These are phyloP conservation scores for Pseudocheirus occidentalis DNA, from an alignment of 2,797 vertebrate species.

Conservation along the genomic window DNA sequence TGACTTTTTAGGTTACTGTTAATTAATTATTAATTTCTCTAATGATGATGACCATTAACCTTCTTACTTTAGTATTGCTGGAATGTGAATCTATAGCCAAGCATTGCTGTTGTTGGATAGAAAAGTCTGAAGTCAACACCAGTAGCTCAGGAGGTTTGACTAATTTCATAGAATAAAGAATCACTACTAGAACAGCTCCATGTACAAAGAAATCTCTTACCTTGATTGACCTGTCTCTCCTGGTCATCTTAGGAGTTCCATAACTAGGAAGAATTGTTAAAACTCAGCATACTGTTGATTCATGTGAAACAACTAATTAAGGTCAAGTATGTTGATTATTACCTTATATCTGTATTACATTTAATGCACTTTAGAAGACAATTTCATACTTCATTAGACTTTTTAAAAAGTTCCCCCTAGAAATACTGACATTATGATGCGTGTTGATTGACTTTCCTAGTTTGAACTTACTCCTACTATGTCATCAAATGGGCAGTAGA, in stretches of 20 bases:
- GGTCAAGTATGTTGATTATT: constrained; percentile 11
- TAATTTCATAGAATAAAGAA: background rate
- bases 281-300: constrained; percentile 5
- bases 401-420: background rate
- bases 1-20: background rate
- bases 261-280: background rate
- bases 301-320: background rate
- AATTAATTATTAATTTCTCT: background rate
- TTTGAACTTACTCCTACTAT: background rate
- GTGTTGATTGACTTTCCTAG: background rate
- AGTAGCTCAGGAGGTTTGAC: background rate
- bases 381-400: background rate
- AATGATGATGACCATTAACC: background rate
- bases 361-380: background rate
- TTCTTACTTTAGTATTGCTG: background rate
- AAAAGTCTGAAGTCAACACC: background rate
- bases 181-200: background rate
- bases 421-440: background rate
- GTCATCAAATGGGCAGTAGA: background rate
- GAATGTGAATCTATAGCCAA: background rate
- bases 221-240: background rate
- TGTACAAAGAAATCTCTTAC: background rate
- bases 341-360: background rate
- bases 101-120: background rate
- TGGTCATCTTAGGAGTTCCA: background rate